Conservation (phyloP, 92 coral and sea anemone genomes). For the Phymanthus crucifer region DNA sequence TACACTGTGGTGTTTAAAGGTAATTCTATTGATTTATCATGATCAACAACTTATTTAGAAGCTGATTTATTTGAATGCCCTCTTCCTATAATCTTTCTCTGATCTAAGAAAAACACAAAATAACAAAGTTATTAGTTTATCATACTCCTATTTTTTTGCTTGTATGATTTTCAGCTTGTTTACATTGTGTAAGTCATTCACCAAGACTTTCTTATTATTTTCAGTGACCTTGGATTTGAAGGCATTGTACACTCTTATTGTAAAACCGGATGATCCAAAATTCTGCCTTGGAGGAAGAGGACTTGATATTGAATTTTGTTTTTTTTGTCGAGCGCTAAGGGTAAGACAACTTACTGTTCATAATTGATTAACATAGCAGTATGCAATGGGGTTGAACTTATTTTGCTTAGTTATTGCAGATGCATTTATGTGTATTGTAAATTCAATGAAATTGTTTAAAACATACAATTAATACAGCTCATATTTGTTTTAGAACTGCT, state of each 20-base stretch:
- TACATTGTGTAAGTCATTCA: not conserved
- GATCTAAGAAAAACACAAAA: not conserved
- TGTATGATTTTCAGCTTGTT: constrained; percentile 1
- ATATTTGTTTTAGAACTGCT: constrained; percentile 17
- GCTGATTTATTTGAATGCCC: too few species aligned
- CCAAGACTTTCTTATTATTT: too few species aligned
- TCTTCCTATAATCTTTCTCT: too few species aligned
- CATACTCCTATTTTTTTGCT: not conserved
- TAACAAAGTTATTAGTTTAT: not conserved
- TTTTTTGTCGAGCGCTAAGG: constrained; percentile 25
- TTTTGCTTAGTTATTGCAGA: not conserved
- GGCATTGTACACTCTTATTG: constrained; percentile 12
- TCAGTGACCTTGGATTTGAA: constrained; percentile 30
- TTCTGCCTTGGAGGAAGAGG: constrained; percentile 35
- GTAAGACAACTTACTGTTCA: constrained; percentile 9
- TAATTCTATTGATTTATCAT: not conserved
- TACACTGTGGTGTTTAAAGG: constrained; percentile 15
- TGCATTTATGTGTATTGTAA: not conserved
- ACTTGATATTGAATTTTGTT: constrained; percentile 32
- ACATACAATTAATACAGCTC: not conserved
- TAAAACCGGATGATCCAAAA: constrained; percentile 22
- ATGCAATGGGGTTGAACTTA: not conserved
- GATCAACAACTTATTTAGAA: not conserved
- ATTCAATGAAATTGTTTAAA: not conserved
- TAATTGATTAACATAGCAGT: not conserved